Base-by-base conservation (phyloP, 2,113 vertebrate species). In the Hylia prasina region DNA sequence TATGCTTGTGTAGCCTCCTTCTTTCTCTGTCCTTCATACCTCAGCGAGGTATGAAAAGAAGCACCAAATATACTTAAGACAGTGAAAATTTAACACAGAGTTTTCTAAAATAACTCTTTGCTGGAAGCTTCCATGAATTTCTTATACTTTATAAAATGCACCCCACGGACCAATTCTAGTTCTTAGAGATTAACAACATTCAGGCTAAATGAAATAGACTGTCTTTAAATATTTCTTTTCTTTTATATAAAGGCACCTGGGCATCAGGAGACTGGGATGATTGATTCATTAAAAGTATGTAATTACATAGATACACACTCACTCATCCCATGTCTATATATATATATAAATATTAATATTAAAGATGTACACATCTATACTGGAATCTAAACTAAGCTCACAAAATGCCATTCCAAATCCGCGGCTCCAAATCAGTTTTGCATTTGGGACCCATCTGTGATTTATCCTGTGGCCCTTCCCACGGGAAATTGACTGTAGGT, bases 361-460 rank as follows among this genome's bases (percentile, higher is more conserved):
- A 50, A 89, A 93, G 53, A 57, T 53, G n/a, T 64, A 69, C 81
- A 65, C 37, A 39, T 94, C 69, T 85, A 37, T 93, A 84, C 79
- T 92, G 65, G 61, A 89, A 39, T 89, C 72, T 91, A 89, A 91
- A 82, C 61, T 89, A 89, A 92, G 56, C 56, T 94, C 37, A 44
- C 65, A 84, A 95, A 91, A 93, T 66, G 53, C 37, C 70, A 51
- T 78, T 91, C 31, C 87, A 68, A 83, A 89, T 92, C 64, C 40
- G 81, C 42, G 79, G 31, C 60, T 92, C 65, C 80, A 89, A 73
- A 53, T 78, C n/a, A 16, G 37, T 94, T 91, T 89, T 84, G 28
- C n/a, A 19, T 65, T 63, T 83, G 56, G 37, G 76, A 86, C 12
- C 22, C n/a, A 60, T 56, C n/a, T 78, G 44, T 70, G 58, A 51